A percentile compares a stretch with the other conserved stretches of the same genome.
These are phyloP conservation scores for Butorides virescens DNA, from an alignment of 2,113 vertebrate species.

Conservation along the genomic window DNA sequence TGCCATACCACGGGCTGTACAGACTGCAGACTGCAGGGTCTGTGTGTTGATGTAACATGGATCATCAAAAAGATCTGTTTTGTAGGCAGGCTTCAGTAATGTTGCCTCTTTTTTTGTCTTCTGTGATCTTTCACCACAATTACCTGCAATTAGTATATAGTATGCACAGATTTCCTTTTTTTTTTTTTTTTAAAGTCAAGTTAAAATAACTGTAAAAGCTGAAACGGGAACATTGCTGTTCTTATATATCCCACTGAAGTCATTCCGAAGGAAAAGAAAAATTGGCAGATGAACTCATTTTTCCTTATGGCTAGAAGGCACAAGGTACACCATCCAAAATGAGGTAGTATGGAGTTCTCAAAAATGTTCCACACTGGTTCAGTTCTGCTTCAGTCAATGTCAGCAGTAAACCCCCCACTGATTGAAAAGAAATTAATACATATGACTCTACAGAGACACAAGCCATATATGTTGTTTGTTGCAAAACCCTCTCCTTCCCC, in stretches of 20 bases:
- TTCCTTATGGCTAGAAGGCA: neutral
- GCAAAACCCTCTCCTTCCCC: slow-evolving; percentile 21
- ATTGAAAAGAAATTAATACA: neutral
- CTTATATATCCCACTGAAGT: neutral
- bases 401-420: neutral
- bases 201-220: neutral
- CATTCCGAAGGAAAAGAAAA: neutral
- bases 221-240: neutral
- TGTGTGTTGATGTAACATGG: slow-evolving; percentile 80
- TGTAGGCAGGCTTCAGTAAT: slow-evolving; percentile 48
- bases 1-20: neutral
- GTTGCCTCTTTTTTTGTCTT: slow-evolving; percentile 40
- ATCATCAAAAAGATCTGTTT: slow-evolving; percentile 75
- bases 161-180: neutral
- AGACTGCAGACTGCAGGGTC: slow-evolving; percentile 41
- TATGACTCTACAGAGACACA: neutral
- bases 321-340: neutral
- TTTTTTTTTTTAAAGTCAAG: neutral
- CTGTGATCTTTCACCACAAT: slow-evolving; percentile 35
- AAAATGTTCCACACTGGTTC: neutral
- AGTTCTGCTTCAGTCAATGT: neutral
- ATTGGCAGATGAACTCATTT: neutral
- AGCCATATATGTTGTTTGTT: neutral
- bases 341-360: neutral
- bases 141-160: slow-evolving; percentile 57